Evolutionary conservation across 1,140 invertebrate species (phyloP), one percentile per base, ranked within the genome.

Genomic region (Thalassaphorura encarpata): DNA sequence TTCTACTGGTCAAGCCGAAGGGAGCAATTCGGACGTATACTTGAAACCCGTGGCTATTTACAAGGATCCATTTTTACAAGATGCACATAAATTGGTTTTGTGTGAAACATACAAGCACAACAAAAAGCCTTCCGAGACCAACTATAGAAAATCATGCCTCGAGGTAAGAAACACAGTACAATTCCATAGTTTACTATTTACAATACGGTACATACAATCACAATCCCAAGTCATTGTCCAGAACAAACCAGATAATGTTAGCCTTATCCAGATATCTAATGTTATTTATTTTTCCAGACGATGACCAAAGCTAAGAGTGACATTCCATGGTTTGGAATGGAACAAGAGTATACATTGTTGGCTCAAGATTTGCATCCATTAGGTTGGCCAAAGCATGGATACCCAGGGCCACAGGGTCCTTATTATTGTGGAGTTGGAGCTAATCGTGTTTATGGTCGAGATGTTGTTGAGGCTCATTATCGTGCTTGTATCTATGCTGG

Each of bases 241-340:
- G 45, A 46, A 27, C 5, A 1, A 24, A 6, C 6, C 11, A 24
- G 6, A 24, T 46, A 5, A 24, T 27, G n/a, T 3, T 26, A n/a
- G 23, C n/a, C 8, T 24, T 24, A 26, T 48, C 18, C 19, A 28
- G 46, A 18, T 27, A 27, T 13, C 24, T 19, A 21, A 46, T 29
- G 21, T 46, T 54, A 11, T 23, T 15, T 28, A 16, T n/a, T 23
- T 48, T 11, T 19, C 11, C 13, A 56, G 55, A 21, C 46, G 0
- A 72, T 73, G 70, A 62, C 74, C n/a, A 66, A 68, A 42, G 78
- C 72, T 2, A 72, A 71, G 18, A 72, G 74, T 33, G 57, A 69
- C 3, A 61, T 76, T 19, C 81, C 82, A 1, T 83, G 81, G 82
- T 83, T 83, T 68, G 81, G 81, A 26, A 83, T 84, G 66, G 81